These are phyloP conservation scores for Sinella curviseta DNA, from an alignment of 1,140 invertebrate genomes.

Conservation along the genomic window DNA sequence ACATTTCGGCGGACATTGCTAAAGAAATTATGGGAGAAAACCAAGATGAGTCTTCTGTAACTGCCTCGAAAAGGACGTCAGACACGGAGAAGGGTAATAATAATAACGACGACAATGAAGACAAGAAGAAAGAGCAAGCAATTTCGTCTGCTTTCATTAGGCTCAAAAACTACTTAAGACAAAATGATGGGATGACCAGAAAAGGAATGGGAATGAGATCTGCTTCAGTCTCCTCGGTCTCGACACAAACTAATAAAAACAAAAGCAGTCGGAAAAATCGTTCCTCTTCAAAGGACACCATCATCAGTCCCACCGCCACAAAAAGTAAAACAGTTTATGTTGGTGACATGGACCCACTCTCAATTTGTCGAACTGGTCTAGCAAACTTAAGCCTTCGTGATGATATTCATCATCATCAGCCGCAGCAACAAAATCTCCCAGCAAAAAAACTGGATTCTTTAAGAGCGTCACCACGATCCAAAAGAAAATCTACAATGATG, in stretches of 20 bases:
- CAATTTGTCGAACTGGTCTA: neutral
- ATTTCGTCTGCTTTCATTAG: constrained; percentile 13
- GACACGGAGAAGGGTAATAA: neutral
- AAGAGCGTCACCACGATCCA: neutral
- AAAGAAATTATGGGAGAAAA: neutral
- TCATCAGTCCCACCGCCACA: neutral
- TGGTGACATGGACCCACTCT: constrained; percentile 11
- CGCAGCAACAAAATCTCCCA: neutral
- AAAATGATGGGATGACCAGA: neutral
- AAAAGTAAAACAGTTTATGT: constrained; percentile 10
- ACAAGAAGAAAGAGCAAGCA: neutral
- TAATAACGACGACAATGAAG: neutral
- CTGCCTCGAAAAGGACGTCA: too few species aligned
- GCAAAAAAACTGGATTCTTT: too few species aligned
- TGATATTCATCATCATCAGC: neutral
- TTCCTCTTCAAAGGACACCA: neutral
- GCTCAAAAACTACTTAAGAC: neutral
- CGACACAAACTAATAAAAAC: neutral
- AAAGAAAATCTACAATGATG: neutral
- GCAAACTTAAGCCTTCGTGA: neutral
- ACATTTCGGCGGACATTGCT: too few species aligned
- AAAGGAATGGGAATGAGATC: neutral
- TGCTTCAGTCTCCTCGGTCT: neutral
- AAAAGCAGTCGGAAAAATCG: neutral
- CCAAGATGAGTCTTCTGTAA: too few species aligned